These are phyloP conservation scores for Hyalella azteca DNA, from an alignment of 2,888 invertebrate genomes.

Conservation along the genomic window DNA sequence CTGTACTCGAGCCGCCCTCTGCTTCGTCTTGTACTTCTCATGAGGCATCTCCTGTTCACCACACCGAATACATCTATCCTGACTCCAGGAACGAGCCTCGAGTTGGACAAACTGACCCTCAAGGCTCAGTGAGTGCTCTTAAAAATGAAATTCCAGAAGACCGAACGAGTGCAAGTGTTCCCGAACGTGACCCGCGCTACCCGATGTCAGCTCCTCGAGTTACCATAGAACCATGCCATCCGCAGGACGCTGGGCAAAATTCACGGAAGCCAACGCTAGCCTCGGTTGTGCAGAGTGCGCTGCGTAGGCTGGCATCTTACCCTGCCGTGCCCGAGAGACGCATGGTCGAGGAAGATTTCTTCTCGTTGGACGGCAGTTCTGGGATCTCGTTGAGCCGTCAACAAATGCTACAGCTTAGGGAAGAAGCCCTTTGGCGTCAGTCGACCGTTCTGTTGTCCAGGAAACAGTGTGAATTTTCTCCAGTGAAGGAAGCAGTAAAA, in stretches of 20 bases:
- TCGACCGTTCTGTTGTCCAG: not conserved
- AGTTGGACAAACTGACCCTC: not conserved
- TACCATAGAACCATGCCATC: no score
- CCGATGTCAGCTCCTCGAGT: no score
- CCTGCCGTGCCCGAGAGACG: not conserved
- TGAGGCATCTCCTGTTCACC: not conserved
- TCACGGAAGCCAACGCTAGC: not conserved
- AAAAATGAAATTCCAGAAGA: not conserved
- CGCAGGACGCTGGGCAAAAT: no score
- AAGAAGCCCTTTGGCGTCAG: conserved; percentile 6
- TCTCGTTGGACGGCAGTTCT: no score
- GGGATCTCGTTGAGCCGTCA: not conserved
- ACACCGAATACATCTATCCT: not conserved
- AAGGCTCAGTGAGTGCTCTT: not conserved
- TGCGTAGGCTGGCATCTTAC: not conserved
- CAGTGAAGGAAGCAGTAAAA: not conserved
- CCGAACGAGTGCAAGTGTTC: not conserved
- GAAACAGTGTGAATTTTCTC: not conserved
- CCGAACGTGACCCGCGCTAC: no score
- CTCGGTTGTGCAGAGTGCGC: not conserved
- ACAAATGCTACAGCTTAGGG: conserved; percentile 4
- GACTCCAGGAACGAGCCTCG: not conserved
- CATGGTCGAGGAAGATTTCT: not conserved
- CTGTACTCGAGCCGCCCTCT: not conserved
- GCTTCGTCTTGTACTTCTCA: not conserved